phyloP scores from a whole-genome alignment of 2,888 invertebrate species.

The Colletes collaris region DNA sequence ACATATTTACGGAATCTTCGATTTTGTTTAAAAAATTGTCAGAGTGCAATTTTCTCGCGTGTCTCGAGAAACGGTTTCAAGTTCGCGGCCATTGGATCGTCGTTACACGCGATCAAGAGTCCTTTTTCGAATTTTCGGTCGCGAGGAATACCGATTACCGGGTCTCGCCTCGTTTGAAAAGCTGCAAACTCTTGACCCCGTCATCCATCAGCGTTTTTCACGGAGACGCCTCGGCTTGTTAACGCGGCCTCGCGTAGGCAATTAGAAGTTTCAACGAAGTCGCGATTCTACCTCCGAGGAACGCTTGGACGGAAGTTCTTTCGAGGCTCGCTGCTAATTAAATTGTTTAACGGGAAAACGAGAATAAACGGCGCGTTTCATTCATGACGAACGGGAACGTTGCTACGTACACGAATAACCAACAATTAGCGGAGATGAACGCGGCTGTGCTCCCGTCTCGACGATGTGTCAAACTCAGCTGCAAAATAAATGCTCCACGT shows the following conservation, averaged over 20 bases:
- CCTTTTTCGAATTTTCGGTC: too few species aligned
- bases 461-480: too few species aligned
- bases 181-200: neutral
- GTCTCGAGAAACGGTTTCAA: too few species aligned
- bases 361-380: slow-evolving; percentile 33
- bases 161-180: too few species aligned
- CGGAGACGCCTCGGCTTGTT: slow-evolving; percentile 47
- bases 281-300: slow-evolving; percentile 20
- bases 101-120: too few species aligned
- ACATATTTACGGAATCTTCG: too few species aligned
- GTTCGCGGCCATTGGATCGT: too few species aligned
- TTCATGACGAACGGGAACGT: slow-evolving; percentile 29
- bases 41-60: too few species aligned
- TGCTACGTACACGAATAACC: neutral
- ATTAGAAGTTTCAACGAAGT: slow-evolving; percentile 40
- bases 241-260: slow-evolving; percentile 38
- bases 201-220: slow-evolving; percentile 28
- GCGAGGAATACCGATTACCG: too few species aligned
- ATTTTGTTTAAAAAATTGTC: too few species aligned
- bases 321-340: slow-evolving; percentile 54
- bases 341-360: slow-evolving; percentile 60
- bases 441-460: too few species aligned
- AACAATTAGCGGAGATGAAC: slow-evolving; percentile 21
- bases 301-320: slow-evolving; percentile 37
- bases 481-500: neutral